Percentiles rank a stretch among this genome's conserved stretches.
Conservation (phyloP, 2,888 invertebrate genomes). For the Tenthredo mesomela region DNA sequence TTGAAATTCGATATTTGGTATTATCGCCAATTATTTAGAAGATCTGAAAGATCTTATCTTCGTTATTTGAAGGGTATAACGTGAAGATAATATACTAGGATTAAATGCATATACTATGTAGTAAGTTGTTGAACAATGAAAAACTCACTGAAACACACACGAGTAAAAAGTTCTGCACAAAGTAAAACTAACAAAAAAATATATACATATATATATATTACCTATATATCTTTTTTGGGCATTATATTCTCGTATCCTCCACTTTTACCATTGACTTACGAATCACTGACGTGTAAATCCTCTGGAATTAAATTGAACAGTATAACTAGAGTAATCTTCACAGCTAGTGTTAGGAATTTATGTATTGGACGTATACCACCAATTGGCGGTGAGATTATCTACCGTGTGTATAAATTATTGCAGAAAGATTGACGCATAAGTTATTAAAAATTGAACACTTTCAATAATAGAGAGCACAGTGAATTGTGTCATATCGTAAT, state of each 20-base stretch:
- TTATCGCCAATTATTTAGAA: not conserved
- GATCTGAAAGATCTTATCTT: not conserved
- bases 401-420: not conserved
- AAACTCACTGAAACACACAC: not conserved
- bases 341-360: not conserved
- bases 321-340: slow-evolving; percentile 3
- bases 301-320: slow-evolving; percentile 5
- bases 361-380: slow-evolving; percentile 7
- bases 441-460: not conserved
- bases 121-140: not conserved
- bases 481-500: slow-evolving; percentile 16
- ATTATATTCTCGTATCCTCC: not conserved
- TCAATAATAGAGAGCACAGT: not conserved
- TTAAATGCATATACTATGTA: not conserved
- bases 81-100: not conserved
- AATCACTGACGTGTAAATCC: not conserved
- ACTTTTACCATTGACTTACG: not conserved
- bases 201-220: slow-evolving; percentile 1
- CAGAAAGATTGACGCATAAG: not conserved
- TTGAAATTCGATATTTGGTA: slow-evolving; percentile 11
- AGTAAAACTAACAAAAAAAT: slow-evolving; percentile 12
- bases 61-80: not conserved
- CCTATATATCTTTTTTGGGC: not conserved
- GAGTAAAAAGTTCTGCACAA: slow-evolving; percentile 15
- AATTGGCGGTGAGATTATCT: not conserved